Base-by-base conservation (phyloP, 2,797 vertebrate species). In the Propithecus deckenii region DNA sequence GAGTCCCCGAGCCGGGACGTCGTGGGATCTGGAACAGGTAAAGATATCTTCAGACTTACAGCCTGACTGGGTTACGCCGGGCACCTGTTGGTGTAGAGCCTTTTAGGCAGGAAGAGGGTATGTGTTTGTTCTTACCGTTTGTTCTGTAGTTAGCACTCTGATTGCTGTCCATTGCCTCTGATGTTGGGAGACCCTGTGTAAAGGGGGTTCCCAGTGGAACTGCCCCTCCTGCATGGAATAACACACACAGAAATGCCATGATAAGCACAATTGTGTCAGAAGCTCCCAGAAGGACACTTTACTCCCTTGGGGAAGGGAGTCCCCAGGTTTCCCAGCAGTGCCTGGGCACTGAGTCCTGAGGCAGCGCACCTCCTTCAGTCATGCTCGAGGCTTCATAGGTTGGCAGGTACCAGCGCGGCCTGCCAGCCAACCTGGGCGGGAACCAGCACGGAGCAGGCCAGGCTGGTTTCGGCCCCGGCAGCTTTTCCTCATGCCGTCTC, bases 1-100 rank as follows among this genome's bases (percentile, higher is more conserved):
- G 99, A 99, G 67, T 99, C 99, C 0, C 99, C 99, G 23, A 99
- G 99, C 98, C 98, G 99, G 98, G 99, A 99, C 89, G 99, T 99
- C 4, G 99, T 99, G 93, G 99, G 99, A 97, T 99, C 99, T 50
- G 99, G 99, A 98, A 99, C 99, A 99, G 99, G 99, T 99, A 98
- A 99, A 98, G 97, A 97, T 22, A 72, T 55, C 65, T 2, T 50
- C 81, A 12, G 32, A 55, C 85, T 48, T 32, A 35, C 48, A 46
- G 35, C 92, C 71, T 79, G 83, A 63, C 38, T 48, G 59, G 85
- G 74, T 80, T 32, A 0, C 30, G 43, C 78, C 32, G 2, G 8
- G 86, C 32, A 13, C 59, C 48, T 46, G n/a, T 50, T 55, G 79
- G 32, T 30, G 2, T 30, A 46, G 78, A 52, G 78, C 83, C 61